Evolutionary conservation across 2,797 vertebrate species (phyloP).

Genomic region (Anolis apletophallus): DNA sequence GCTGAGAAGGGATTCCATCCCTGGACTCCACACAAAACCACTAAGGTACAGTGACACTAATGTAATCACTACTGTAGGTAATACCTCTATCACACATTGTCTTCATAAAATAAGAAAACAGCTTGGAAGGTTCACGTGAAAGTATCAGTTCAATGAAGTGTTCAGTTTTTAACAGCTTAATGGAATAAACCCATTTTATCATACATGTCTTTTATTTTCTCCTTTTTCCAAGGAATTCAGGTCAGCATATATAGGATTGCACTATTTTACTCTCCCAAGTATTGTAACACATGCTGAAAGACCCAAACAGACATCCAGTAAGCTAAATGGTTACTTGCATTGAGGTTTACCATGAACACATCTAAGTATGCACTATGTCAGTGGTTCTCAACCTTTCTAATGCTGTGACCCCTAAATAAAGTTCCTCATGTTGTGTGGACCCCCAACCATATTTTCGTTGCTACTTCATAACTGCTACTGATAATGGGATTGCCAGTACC

Average conservation of each 20-base stretch:
- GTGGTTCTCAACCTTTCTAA: no score
- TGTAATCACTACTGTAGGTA: not conserved
- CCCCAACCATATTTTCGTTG: no score
- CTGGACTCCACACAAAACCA: no score
- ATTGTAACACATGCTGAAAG: not conserved
- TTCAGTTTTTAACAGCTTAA: not conserved
- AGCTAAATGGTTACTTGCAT: not conserved
- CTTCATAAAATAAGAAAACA: not conserved
- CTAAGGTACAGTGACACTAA: no score
- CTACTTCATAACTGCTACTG: no score
- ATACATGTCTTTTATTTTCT: not conserved
- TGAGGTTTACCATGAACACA: not conserved
- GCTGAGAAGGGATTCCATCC: no score
- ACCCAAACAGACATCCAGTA: not conserved
- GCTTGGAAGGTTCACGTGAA: conserved; percentile 7
- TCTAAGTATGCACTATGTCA: not conserved
- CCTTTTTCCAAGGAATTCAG: not conserved
- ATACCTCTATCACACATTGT: accelerated
- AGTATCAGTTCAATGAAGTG: not conserved
- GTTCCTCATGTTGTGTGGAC: no score
- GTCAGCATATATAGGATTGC: not conserved
- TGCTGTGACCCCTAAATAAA: no score
- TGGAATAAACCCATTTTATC: not conserved
- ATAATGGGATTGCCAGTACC: no score
- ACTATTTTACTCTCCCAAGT: not conserved